Evolutionary conservation across 2,888 invertebrate genomes (phyloP).

Genomic region (Meteorus colon): DNA sequence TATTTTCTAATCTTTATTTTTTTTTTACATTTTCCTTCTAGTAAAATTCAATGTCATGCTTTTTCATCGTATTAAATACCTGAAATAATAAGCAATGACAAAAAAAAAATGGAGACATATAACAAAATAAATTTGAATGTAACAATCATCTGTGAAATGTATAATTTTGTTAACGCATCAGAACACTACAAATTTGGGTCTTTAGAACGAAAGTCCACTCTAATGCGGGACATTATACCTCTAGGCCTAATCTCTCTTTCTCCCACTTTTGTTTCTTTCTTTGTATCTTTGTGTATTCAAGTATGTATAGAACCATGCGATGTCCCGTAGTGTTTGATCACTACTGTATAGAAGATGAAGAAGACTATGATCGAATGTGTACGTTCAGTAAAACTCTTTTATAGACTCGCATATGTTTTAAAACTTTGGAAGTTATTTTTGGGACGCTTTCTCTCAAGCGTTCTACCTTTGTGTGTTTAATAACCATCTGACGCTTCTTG

Average conservation of each 20-base stretch:
- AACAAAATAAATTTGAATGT: neutral
- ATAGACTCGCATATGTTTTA: neutral
- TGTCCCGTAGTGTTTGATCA: conserved; percentile 26
- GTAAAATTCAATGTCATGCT: conserved; percentile 3
- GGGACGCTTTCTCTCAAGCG: conserved; percentile 67
- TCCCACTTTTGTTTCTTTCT: neutral
- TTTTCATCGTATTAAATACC: neutral
- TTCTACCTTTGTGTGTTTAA: conserved; percentile 37
- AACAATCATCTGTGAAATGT: conserved; percentile 2
- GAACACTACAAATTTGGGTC: conserved; percentile 58
- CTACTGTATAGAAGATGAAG: neutral
- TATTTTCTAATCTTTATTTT: neutral
- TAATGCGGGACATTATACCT: conserved; percentile 30
- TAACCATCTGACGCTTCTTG: neutral
- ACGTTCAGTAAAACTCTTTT: neutral
- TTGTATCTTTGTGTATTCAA: conserved; percentile 14
- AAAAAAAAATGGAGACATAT: neutral
- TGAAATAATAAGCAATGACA: neutral
- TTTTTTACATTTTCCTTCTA: neutral
- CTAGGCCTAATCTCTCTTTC: conserved; percentile 9
- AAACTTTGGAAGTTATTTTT: conserved; percentile 58
- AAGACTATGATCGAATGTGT: neutral
- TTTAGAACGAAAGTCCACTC: conserved; percentile 61
- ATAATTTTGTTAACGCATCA: neutral
- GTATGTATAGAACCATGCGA: conserved; percentile 13